Evolutionary conservation across 2,797 vertebrate species (phyloP), one percentile per base, ranked within the genome.

Genomic region (Acomys russatus): DNA sequence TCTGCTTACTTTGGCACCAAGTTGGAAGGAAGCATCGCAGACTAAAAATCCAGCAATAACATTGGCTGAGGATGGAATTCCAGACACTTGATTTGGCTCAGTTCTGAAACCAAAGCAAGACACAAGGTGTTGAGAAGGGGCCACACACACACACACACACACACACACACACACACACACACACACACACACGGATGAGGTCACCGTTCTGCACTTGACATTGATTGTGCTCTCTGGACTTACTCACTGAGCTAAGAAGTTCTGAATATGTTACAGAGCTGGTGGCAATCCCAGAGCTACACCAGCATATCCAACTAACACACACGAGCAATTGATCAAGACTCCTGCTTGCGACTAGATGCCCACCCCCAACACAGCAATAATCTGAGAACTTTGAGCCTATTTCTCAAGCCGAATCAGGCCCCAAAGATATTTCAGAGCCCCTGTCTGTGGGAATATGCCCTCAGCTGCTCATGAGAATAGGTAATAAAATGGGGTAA

Each of bases 401-500:
- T 64, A 49, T 83, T 96, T 97, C 88, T 95, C 80, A 94, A 96
- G 56, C 88, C 63, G 89, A 87, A 30, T 91, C 68, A 93, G 51
- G 33, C 63, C 80, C 88, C 79, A 33, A 92, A 76, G 23, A 97
- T 49, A 88, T 94, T 96, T 38, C 68, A 94, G 88, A 94, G 70
- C 28, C 20, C 38, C 61, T 78, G n/a, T 94, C 86, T 96, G 78
- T 96, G 96, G 94, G 91, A 98, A 97, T 95, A 85, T 96, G 82
- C 86, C 88, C 88, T 94, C 59, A 91, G 33, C 59, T 93, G 70
- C 84, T 92, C 94, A 82, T 87, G 92, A 78, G 96, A 96, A 91
- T 86, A 93, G 82, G 76, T 95, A 96, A 97, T 97, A 97, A 97
- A 97, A 94, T 64, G 44, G 59, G 63, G 64, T 92, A 93, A 95